A percentile compares a stretch with the other conserved stretches of the same genome.
Conservation (phyloP, 2,888 invertebrate species). For the Plebejus anna region DNA sequence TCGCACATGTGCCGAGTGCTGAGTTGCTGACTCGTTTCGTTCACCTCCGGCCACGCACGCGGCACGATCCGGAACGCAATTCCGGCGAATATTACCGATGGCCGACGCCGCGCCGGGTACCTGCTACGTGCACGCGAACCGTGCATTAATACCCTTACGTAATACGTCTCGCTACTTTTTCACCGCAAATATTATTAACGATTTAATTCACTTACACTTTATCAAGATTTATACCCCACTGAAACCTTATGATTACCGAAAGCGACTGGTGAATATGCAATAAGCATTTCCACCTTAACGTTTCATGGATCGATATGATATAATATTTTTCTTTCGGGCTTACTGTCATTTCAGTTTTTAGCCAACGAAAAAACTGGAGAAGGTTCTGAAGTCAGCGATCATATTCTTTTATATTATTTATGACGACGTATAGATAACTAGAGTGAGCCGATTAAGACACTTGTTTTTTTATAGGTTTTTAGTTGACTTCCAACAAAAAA, state of each 20-base stretch:
- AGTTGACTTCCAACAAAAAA: too few species aligned
- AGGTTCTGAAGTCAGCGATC: background rate
- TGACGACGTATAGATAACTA: too few species aligned
- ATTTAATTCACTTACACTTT: slow-evolving; percentile 27
- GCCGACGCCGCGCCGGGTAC: slow-evolving; percentile 15
- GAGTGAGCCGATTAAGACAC: too few species aligned
- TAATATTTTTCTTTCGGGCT: slow-evolving; percentile 1
- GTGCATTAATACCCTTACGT: slow-evolving; percentile 32
- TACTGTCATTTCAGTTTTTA: background rate
- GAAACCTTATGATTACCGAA: slow-evolving; percentile 16
- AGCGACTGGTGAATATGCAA: slow-evolving; percentile 11
- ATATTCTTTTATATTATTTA: too few species aligned
- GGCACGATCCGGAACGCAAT: slow-evolving; percentile 43
- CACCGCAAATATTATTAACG: slow-evolving; percentile 25
- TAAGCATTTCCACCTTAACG: slow-evolving; percentile 12
- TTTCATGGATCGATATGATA: slow-evolving; percentile 5
- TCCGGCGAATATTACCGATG: slow-evolving; percentile 39
- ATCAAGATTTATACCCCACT: slow-evolving; percentile 21
- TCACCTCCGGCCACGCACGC: slow-evolving; percentile 42
- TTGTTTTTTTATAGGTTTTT: too few species aligned
- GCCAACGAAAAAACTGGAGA: background rate
- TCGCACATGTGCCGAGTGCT: slow-evolving; percentile 65
- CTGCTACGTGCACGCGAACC: slow-evolving; percentile 33
- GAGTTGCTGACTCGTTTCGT: slow-evolving; percentile 42
- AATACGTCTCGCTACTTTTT: slow-evolving; percentile 26